Conservation (phyloP, 2,797 vertebrate species). For the Esox lucius region DNA sequence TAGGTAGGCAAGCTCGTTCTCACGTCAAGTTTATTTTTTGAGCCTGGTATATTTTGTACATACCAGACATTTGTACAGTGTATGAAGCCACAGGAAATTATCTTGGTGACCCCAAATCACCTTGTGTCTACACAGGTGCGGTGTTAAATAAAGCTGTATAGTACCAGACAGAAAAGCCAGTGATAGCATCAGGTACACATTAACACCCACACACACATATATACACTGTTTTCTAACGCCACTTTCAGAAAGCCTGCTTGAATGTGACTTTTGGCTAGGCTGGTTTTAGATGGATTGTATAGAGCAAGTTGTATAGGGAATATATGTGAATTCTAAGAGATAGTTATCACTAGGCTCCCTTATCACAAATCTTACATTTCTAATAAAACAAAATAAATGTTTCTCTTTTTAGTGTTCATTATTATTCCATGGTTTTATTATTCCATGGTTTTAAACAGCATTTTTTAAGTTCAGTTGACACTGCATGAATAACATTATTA, state of each 20-base stretch:
- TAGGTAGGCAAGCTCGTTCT: too few species aligned
- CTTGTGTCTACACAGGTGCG: neutral
- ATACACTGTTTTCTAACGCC: neutral
- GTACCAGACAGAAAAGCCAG: neutral
- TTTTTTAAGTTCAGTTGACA: neutral
- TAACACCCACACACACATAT: neutral
- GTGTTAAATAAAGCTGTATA: neutral
- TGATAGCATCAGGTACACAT: neutral
- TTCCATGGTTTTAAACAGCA: neutral
- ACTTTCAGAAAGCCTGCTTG: neutral
- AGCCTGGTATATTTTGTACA: neutral
- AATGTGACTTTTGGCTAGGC: neutral
- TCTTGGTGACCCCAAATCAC: constrained; percentile 17
- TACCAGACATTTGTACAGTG: neutral
- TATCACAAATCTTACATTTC: neutral
- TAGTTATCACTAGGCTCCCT: neutral
- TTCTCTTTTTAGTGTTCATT: neutral
- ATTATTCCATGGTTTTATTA: too few species aligned
- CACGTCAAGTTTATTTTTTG: too few species aligned
- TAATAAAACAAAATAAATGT: neutral
- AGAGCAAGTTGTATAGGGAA: neutral
- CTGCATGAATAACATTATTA: neutral
- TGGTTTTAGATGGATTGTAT: neutral
- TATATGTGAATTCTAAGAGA: neutral
- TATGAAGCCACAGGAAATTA: constrained; percentile 7